phyloP scores from a whole-genome alignment of 2,888 invertebrate species.

The Catocala nupta region DNA sequence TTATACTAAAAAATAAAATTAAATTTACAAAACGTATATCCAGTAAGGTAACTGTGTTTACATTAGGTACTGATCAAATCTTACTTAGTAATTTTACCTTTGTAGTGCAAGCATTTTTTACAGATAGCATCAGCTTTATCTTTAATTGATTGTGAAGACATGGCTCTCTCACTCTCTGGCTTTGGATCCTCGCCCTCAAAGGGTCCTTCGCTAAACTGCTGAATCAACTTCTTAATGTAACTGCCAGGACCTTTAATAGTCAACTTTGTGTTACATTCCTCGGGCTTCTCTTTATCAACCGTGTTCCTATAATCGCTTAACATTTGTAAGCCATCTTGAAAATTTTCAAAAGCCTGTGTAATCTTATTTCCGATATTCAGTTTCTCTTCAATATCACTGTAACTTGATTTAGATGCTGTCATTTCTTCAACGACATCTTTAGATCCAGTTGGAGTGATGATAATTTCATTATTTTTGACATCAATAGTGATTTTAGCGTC shows the following conservation, averaged over 20 bases:
- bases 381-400: slow-evolving; percentile 73
- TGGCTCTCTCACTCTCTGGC: slow-evolving; percentile 74
- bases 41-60: background rate
- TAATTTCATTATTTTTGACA: slow-evolving; percentile 78
- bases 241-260: slow-evolving; percentile 81
- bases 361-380: slow-evolving; percentile 75
- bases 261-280: slow-evolving; percentile 68
- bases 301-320: slow-evolving; percentile 63
- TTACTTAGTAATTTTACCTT: slow-evolving; percentile 78
- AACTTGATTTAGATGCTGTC: slow-evolving; percentile 54
- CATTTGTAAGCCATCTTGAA: slow-evolving; percentile 78
- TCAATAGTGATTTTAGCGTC: slow-evolving; percentile 80
- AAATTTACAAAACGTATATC: background rate
- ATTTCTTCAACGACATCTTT: slow-evolving; percentile 62
- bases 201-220: slow-evolving; percentile 83
- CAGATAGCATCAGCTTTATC: slow-evolving; percentile 83
- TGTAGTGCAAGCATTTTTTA: slow-evolving; percentile 84
- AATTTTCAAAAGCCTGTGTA: slow-evolving; percentile 72
- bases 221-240: slow-evolving; percentile 82
- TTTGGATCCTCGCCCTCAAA: slow-evolving; percentile 77
- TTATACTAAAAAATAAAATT: too few species aligned
- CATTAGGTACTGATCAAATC: background rate
- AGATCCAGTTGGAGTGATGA: slow-evolving; percentile 76
- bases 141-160: slow-evolving; percentile 73
- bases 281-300: slow-evolving; percentile 57